A percentile compares a stretch with the other conserved stretches of the same genome.
Evolutionary conservation across 2,888 invertebrate species (phyloP).

Genomic region (Hoplodrina ambigua): DNA sequence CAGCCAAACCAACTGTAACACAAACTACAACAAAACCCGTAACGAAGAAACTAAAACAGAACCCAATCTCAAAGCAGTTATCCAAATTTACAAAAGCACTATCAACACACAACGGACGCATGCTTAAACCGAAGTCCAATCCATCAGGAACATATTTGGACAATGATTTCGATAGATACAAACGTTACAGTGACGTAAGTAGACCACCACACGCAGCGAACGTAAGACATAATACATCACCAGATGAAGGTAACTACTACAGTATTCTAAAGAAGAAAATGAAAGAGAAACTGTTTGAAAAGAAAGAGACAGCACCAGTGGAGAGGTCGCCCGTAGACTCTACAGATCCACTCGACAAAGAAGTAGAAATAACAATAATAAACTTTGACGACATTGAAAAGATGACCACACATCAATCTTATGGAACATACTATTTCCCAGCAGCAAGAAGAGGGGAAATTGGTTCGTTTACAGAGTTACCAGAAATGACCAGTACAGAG

Average conservation of each 20-base stretch:
- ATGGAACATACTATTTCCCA: not conserved
- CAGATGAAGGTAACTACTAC: slow-evolving; percentile 34
- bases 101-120: no score
- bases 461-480: not conserved
- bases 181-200: slow-evolving; percentile 14
- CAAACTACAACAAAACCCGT: no score
- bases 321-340: no score
- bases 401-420: slow-evolving; percentile 2
- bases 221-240: not conserved
- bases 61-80: no score
- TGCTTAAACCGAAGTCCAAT: no score
- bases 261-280: slow-evolving; percentile 40
- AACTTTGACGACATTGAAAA: slow-evolving; percentile 61
- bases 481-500: not conserved
- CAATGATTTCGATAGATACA: slow-evolving; percentile 21
- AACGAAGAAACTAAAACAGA: no score
- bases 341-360: slow-evolving; percentile 30
- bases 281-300: slow-evolving; percentile 33
- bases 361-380: slow-evolving; percentile 66
- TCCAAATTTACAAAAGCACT: no score
- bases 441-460: not conserved
- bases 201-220: slow-evolving; percentile 5
- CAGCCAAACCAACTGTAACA: no score
- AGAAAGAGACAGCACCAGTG: not conserved
- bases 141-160: not conserved